Conservation (phyloP, 2,888 invertebrate genomes). For the Leucophenga maculata region DNA sequence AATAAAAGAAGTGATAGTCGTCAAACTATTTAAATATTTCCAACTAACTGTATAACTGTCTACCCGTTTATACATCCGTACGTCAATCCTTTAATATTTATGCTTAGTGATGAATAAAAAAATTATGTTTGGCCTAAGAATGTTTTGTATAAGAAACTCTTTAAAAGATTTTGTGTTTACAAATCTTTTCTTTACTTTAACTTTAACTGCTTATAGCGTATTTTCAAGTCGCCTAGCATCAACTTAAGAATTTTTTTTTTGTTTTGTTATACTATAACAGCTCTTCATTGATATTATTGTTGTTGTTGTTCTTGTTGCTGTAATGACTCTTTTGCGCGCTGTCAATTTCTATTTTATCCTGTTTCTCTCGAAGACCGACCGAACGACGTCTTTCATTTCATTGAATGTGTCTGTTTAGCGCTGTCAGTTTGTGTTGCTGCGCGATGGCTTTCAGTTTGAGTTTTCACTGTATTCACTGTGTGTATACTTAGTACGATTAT, state of each 20-base stretch:
- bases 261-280: neutral
- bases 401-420: constrained; percentile 16
- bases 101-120: too few species aligned
- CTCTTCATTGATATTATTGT: constrained; percentile 18
- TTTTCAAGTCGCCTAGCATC: too few species aligned
- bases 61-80: too few species aligned
- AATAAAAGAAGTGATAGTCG: too few species aligned
- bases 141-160: too few species aligned
- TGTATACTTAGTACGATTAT: constrained; percentile 1
- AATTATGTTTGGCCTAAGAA: too few species aligned
- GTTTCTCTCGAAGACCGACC: neutral
- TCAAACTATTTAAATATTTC: too few species aligned
- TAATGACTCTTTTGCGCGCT: constrained; percentile 18
- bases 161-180: too few species aligned
- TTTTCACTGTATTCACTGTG: neutral
- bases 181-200: too few species aligned
- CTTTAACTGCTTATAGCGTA: too few species aligned
- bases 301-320: neutral
- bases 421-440: neutral
- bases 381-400: neutral
- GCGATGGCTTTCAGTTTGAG: neutral
- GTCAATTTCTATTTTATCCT: constrained; percentile 18
- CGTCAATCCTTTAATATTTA: too few species aligned
- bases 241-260: neutral
- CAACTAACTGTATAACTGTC: too few species aligned